Evolutionary conservation across 1,140 invertebrate species (phyloP).

Genomic region (Pachyrhynchus sulphureomaculatus): DNA sequence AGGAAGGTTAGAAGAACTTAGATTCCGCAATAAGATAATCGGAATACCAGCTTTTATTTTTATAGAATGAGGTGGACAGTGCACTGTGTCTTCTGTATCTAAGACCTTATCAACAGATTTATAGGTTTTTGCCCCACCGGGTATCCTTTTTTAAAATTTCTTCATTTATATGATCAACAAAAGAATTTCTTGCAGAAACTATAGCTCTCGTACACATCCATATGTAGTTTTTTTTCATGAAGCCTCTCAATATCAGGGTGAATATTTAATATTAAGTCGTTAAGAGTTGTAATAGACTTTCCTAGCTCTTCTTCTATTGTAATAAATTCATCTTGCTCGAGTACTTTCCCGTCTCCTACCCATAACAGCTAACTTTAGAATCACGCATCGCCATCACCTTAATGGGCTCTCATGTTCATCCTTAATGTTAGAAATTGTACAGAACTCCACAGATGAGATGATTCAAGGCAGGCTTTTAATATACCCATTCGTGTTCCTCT

Average conservation of each 20-base stretch:
- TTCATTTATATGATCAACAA: slow-evolving; percentile 34
- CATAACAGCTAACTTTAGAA: slow-evolving; percentile 48
- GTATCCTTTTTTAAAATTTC: background rate
- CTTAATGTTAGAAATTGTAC: slow-evolving; percentile 51
- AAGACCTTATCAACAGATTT: background rate
- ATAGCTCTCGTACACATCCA: slow-evolving; percentile 43
- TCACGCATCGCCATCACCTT: slow-evolving; percentile 46
- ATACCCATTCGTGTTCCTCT: slow-evolving; percentile 53
- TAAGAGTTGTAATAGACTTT: slow-evolving; percentile 24
- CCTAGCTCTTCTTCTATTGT: slow-evolving; percentile 48
- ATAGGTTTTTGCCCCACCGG: background rate
- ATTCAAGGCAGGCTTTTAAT: slow-evolving; percentile 51
- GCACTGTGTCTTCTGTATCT: slow-evolving; percentile 18
- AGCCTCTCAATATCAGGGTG: slow-evolving; percentile 38
- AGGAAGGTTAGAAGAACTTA: too few relatives aligned
- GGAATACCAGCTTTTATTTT: too few relatives aligned
- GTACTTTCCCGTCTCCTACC: slow-evolving; percentile 51
- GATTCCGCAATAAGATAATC: too few relatives aligned
- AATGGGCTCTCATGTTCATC: slow-evolving; percentile 50
- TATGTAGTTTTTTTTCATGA: slow-evolving; percentile 3
- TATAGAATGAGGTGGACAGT: too few relatives aligned
- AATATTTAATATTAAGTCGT: slow-evolving; percentile 38
- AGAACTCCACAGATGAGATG: slow-evolving; percentile 49
- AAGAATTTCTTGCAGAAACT: slow-evolving; percentile 43
- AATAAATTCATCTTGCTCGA: slow-evolving; percentile 44